Evolutionary conservation across 2,888 invertebrate species (phyloP).

Genomic region (Spicauda simplicius): DNA sequence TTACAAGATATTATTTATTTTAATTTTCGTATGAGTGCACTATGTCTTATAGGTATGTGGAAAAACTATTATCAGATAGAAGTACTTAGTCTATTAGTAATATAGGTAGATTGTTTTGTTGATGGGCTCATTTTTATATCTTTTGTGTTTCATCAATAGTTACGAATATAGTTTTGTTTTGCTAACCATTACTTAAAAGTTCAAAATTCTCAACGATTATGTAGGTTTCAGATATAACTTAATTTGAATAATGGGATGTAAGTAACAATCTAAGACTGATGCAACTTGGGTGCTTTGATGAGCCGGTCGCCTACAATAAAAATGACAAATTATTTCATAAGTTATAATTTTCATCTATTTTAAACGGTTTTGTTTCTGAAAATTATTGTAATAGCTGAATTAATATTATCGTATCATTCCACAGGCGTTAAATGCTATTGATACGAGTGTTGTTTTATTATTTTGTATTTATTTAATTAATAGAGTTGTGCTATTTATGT

Average conservation of each 20-base stretch:
- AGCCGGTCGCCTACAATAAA: constrained; percentile 30
- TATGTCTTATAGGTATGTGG: background rate
- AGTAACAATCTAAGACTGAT: constrained; percentile 59
- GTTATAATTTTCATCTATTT: constrained; percentile 25
- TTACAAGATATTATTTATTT: background rate
- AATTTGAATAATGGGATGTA: background rate
- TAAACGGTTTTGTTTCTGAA: constrained; percentile 33
- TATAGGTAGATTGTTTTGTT: background rate
- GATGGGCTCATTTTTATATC: background rate
- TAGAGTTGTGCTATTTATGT: constrained; percentile 35
- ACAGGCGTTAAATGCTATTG: constrained; percentile 18
- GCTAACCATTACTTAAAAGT: background rate
- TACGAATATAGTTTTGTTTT: background rate
- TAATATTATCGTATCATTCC: constrained; percentile 38
- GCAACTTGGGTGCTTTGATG: constrained; percentile 60
- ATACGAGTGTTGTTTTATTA: constrained; percentile 25
- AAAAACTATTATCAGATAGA: background rate
- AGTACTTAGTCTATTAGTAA: background rate
- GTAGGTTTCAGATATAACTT: background rate
- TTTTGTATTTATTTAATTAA: constrained; percentile 22
- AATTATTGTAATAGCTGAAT: constrained; percentile 9
- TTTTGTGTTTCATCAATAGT: background rate
- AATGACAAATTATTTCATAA: constrained; percentile 29
- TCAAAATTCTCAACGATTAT: no score
- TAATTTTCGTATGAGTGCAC: background rate